Base-by-base conservation (phyloP, 2,113 vertebrate species). In the Silurus glanis region DNA sequence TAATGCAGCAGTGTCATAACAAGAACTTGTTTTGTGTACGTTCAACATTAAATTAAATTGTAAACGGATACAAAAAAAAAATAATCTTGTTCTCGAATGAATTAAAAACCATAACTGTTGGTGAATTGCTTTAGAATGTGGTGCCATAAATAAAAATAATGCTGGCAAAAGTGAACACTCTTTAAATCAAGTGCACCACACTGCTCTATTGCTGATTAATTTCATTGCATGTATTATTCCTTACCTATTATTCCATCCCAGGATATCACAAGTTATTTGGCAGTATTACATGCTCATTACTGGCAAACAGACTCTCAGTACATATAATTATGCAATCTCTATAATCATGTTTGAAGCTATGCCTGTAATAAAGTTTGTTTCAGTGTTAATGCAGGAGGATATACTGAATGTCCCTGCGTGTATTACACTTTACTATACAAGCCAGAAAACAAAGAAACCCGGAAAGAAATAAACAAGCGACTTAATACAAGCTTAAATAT, bases 391-490 rank as follows among this genome's bases (percentile, higher is more conserved):
- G 75, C 75, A 78, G 23, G 7, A 78, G 56, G 17, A 53, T 53
- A 56, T 19, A 28, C 2, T 16, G 51, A 78, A 13, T 16, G 51
- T 14, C 75, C 56, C 13, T 55, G 75, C 13, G 56, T 78, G 53
- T 58, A 7, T 37, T 37, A 25, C 64, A 56, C 49, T 66, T 55
- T 12, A n/a, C 47, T 78, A 8, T 21, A 62, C 47, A 8, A 19
- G 72, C 74, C 49, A 85, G 37, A 37, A 37, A 37, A 23, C 3
- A 25, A n/a, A n/a, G 74, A 53, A 78, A 53, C 56, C 59, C 25
- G 7, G 49, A 45, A 9, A n/a, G 28, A 67, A 47, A 71, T 69
- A 67, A 85, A 67, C 51, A 85, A 79, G 53, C 76, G 55, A 69
- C 51, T 67, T 80, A 37, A 53, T 12, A 71, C 51, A 9, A 28